Base-by-base conservation (phyloP, 1,140 invertebrate species). In the Lordiphosa clarofinis region DNA sequence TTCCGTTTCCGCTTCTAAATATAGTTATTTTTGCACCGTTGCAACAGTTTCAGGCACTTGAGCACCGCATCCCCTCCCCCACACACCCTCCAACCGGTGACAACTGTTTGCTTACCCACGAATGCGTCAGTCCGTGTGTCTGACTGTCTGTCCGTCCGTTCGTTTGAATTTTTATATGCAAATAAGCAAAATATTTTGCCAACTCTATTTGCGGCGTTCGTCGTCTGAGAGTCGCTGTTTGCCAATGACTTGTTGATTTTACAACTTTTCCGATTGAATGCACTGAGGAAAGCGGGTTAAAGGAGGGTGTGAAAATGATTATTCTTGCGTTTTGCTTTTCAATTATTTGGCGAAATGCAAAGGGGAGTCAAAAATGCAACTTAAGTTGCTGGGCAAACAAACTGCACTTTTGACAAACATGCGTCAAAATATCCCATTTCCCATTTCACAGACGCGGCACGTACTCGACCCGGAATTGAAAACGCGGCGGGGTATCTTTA, bases 171-270 rank as follows among this genome's bases (percentile, higher is more conserved):
- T 64, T 63, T 68, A 55, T 66, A 76, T 84, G 78, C 78, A 82
- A 82, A 82, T 82, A 82, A 69, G 69, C 60, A 58, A 52, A 69
- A 60, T 76, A 70, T 76, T 84, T 84, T 70, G 49, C 74, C 57
- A 61, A 56, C 58, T 37, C 52, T 65, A 65, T 78, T 79, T 73
- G 56, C 57, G 52, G 49, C 54, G 57, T 38, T 63, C 24, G 62
- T 52, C 52, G 66, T 67, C 76, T 75, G 56, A 59, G 31, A 52
- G 44, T 28, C 43, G 56, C 56, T 79, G 54, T 82, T 82, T 76
- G 63, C 73, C 73, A 73, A 76, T 82, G 76, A 82, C 76, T 82
- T 82, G 78, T 82, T 82, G 78, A 82, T 82, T 84, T 82, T 82
- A 82, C 60, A 84, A 84, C 68, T 84, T 84, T 82, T 69, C 61